Evolutionary conservation across 1,140 invertebrate genomes (phyloP), one percentile per base, ranked within the genome.

Genomic region (Teleopsis dalmanni): DNA sequence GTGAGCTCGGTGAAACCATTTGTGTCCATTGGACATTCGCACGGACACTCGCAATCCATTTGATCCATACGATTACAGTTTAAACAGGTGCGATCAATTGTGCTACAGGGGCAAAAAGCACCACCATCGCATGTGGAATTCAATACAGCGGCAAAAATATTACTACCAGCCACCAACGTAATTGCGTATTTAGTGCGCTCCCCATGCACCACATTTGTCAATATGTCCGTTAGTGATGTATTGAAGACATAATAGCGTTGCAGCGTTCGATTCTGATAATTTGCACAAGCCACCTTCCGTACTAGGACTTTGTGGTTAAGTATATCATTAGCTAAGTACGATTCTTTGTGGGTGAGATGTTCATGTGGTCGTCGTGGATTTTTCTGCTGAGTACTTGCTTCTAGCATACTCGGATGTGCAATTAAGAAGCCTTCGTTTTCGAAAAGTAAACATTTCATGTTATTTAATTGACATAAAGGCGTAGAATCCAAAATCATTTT

Each of bases 51-150:
- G 59, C 92, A 95, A 57, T 93, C 91, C 6, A 81, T 90, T 72
- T 92, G 90, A 65, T 95, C 93, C 88, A 95, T 92, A 16, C 90
- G 78, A 67, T 92, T 85, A 65, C 92, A 96, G 63, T 95, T 95
- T 4, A 96, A 75, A 65, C 92, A 96, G 1, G 88, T 73, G 16
- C 90, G 79, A 67, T 95, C 88, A 48, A 86, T 85, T 65, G 89
- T 91, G 64, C 88, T 93, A 60, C 91, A 96, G 0, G 91, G 91
- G 71, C 91, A 95, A 66, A 95, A 95, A 6, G 91, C 87, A 10
- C 84, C 58, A 5, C 82, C 77, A 58, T 85, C 83, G 67, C 90
- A 66, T 22, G 64, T 65, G 35, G 86, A 81, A 66, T 95, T 93
- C 3, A 95, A 84, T 11, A 95, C 78, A 4, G 88, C 90, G 23